Evolutionary conservation across 1,140 invertebrate species (phyloP), one percentile per base, ranked within the genome.

Genomic region (Drosophila nebulosa): DNA sequence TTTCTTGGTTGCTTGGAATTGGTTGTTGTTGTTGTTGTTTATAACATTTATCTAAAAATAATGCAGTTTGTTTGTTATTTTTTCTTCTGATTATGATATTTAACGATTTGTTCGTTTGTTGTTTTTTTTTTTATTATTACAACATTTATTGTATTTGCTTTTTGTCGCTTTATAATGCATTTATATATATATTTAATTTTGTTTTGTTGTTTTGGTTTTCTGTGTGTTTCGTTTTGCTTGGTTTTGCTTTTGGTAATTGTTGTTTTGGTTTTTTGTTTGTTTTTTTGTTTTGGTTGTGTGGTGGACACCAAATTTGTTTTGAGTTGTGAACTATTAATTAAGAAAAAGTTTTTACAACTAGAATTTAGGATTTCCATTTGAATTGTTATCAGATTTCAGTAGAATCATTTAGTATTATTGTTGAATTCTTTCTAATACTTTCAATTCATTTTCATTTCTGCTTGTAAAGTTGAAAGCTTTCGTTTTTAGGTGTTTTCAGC

Each of bases 1-100:
- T 14, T 46, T 46, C n/a, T 21, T 46, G 7, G 39, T 46, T 46
- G 39, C 18, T 39, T 46, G 16, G 39, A 46, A 21, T 46, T 46
- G n/a, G n/a, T n/a, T 64, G 16, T 42, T 42, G n/a, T 42, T 42
- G 6, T 42, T 18, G 5, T 46, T 21, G 7, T 46, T 46, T 18
- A 67, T 76, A 69, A 86, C 80, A 78, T 71, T 86, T 80, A 64
- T 85, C 80, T 73, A 85, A 85, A 85, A 85, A 85, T 85, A 85
- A 85, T 74, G 69, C 69, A 61, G 59, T 64, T 50, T 69, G n/a
- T 52, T 30, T 3, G 1, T 26, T 2, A 1, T 61, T 36, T 64
- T 42, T 52, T 30, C 7, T 59, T 55, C 22, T n/a, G 42, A 50
- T 42, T 60, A 57, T 56, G 56, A 73, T 65, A 65, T 55, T 51